Conservation (phyloP, 2,113 vertebrate genomes). For the Scolopax mira region DNA sequence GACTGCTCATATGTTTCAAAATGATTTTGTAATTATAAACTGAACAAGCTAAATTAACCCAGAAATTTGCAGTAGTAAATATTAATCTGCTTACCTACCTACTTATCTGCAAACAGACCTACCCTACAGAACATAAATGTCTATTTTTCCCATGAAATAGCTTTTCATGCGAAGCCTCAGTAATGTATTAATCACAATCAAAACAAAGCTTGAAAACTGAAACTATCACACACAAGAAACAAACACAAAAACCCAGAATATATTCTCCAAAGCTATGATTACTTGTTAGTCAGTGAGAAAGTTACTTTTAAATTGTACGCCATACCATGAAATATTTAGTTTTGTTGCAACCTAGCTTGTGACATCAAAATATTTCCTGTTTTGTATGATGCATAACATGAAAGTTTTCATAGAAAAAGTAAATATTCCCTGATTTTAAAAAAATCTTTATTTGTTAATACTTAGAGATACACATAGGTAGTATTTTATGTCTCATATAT, state of each 20-base stretch:
- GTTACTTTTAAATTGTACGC: background rate
- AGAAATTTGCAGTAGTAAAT: background rate
- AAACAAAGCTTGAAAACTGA: background rate
- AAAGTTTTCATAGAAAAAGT: background rate
- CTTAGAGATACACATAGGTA: background rate
- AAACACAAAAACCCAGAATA: background rate
- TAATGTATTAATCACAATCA: background rate
- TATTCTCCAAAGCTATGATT: background rate
- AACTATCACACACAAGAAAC: background rate
- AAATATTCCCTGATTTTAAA: background rate
- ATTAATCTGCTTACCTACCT: slow-evolving; percentile 7
- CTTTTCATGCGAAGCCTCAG: background rate
- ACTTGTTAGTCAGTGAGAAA: background rate
- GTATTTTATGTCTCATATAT: background rate
- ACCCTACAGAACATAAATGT: background rate
- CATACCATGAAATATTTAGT: background rate
- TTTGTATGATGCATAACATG: background rate
- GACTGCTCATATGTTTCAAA: background rate
- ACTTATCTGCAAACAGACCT: slow-evolving; percentile 3
- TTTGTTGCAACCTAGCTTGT: background rate
- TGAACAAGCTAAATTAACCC: slow-evolving; percentile 31
- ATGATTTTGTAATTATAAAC: background rate
- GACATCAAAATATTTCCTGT: background rate
- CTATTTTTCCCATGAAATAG: background rate
- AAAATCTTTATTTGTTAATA: background rate